phyloP scores from a whole-genome alignment of 2,113 vertebrate genomes.

The Pedetes capensis region DNA sequence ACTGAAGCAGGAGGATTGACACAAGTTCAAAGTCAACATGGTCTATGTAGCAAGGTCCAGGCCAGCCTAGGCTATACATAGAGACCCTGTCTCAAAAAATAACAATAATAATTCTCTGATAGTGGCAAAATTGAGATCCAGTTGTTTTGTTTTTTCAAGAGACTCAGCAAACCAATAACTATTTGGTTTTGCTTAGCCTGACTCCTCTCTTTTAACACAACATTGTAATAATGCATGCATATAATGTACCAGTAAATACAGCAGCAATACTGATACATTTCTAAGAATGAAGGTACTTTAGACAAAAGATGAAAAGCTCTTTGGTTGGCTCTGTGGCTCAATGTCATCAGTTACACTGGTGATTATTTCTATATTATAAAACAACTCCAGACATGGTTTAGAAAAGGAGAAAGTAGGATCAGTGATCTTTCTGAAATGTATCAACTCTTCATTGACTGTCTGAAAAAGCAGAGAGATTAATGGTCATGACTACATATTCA shows the following conservation, averaged over 20 bases:
- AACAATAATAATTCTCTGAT: neutral
- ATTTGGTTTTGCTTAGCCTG: neutral
- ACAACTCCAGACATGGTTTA: neutral
- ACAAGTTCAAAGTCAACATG: no score
- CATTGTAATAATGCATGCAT: neutral
- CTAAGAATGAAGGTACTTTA: slow-evolving; percentile 39
- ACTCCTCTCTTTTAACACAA: neutral
- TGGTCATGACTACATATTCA: neutral
- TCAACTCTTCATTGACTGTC: neutral
- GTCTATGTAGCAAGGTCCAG: no score
- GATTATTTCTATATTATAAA: slow-evolving; percentile 40
- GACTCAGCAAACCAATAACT: neutral
- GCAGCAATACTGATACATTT: neutral
- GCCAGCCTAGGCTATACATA: no score
- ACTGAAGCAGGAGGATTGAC: no score
- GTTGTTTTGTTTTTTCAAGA: neutral
- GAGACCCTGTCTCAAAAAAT: no score
- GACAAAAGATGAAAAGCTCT: slow-evolving; percentile 1
- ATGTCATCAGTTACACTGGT: slow-evolving; percentile 27
- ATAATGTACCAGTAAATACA: neutral
- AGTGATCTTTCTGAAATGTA: neutral
- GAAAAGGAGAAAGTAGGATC: neutral
- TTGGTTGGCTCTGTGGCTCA: neutral
- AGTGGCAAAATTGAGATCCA: neutral
- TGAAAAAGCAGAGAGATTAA: neutral